Base-by-base conservation (phyloP, 2,888 invertebrate genomes). In the Stenurella melanura region DNA sequence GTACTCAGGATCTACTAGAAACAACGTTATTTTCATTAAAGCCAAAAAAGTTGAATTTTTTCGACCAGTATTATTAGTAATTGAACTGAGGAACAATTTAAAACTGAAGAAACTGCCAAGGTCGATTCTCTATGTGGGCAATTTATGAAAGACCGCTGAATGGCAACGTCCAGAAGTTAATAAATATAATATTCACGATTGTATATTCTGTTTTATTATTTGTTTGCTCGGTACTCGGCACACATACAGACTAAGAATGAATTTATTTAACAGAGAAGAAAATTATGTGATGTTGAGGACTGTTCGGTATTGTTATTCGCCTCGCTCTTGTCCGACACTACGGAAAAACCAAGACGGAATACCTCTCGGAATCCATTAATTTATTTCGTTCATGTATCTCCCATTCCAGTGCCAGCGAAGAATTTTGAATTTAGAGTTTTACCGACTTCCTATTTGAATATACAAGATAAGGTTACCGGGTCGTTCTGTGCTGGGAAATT, bases 361-460 rank as follows among this genome's bases (percentile, higher is more conserved):
- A 50, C 42, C 34, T 50, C 15, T 64, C 19, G 54, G 54, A 67
- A 67, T 67, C 67, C 67, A 67, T 67, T 54, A 67, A 19, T 50
- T 54, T 67, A 80, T 81, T 80, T 82, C 68, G 77, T 66, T 79
- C 80, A 76, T 81, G 81, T 80, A 69, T 74, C 73, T 61, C 78
- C 66, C 80, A 83, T 83, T 80, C 81, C 80, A 73, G 75, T 79
- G 81, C 78, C 80, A 78, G 60, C 34, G 50, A 73, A 76, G 80
- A 74, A 82, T 83, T 82, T 81, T 77, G 76, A 80, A 81, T 82
- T 80, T 83, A 81, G 79, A 81, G 79, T 82, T 81, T 78, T 76
- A 74, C 74, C 74, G 78, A 81, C 81, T 81, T 81, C 81, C 80
- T 80, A 83, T 83, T 81, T 74, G 67, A 68, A 58, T 67, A 57